Conservation (phyloP, 2,113 vertebrate genomes). For the Ptychochromis oligacanthus region DNA sequence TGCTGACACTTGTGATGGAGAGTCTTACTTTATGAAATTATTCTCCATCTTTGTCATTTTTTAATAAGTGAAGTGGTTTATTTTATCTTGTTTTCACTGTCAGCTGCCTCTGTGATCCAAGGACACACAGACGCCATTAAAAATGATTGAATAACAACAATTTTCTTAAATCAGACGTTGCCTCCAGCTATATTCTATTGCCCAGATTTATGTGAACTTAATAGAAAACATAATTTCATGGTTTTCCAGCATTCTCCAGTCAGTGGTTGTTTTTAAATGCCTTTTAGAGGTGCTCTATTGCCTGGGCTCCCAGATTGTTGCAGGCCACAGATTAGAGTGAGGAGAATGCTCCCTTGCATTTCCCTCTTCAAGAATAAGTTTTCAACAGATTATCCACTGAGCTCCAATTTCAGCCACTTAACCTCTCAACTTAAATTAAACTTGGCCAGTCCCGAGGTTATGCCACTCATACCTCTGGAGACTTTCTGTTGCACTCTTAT, state of each 20-base stretch:
- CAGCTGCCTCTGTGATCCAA: neutral
- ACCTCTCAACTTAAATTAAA: slow-evolving; percentile 52
- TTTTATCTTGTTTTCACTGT: slow-evolving; percentile 7
- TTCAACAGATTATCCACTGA: slow-evolving; percentile 44
- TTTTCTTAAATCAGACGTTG: slow-evolving; percentile 2
- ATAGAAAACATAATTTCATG: neutral
- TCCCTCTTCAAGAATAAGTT: slow-evolving; percentile 12
- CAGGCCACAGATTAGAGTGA: neutral
- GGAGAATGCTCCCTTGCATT: neutral
- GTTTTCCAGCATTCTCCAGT: neutral
- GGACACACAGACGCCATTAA: slow-evolving; percentile 16
- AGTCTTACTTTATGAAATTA: slow-evolving; percentile 36
- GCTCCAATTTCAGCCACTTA: slow-evolving; percentile 53
- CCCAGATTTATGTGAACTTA: neutral
- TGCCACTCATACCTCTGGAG: slow-evolving; percentile 43
- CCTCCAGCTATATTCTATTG: neutral
- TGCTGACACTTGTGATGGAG: neutral
- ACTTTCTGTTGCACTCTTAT: neutral
- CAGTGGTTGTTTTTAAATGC: neutral
- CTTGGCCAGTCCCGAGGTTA: slow-evolving; percentile 27
- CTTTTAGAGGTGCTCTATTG: neutral
- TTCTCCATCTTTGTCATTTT: slow-evolving; percentile 18
- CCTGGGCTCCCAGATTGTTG: neutral
- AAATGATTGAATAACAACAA: slow-evolving; percentile 19
- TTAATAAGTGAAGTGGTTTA: slow-evolving; percentile 12